Percentiles rank a stretch among this genome's conserved stretches.
phyloP scores from a whole-genome alignment of 2,113 vertebrate genomes.

The Oophaga pumilio region DNA sequence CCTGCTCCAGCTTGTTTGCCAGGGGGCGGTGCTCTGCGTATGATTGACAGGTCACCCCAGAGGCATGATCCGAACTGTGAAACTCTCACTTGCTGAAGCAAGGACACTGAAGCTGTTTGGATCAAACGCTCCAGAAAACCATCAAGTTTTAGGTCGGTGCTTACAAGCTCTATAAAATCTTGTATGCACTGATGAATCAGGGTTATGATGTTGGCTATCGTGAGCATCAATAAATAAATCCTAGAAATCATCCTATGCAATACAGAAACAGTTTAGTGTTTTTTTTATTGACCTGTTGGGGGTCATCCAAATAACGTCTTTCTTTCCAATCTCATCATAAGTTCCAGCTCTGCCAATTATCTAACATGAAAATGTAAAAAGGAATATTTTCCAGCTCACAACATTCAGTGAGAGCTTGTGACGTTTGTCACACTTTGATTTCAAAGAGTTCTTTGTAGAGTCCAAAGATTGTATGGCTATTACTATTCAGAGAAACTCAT shows the following conservation, averaged over 20 bases:
- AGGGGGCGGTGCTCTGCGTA: no score
- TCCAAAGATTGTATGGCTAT: slow-evolving; percentile 42
- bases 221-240: neutral
- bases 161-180: no score
- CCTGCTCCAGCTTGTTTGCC: no score
- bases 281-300: neutral
- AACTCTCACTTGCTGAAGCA: no score
- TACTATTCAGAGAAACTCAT: slow-evolving; percentile 33
- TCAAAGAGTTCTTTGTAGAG: slow-evolving; percentile 52
- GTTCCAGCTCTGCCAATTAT: neutral
- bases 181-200: no score
- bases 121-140: no score
- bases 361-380: slow-evolving; percentile 9
- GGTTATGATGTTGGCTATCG: no score
- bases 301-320: neutral
- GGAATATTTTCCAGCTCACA: slow-evolving; percentile 35
- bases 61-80: no score
- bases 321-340: neutral
- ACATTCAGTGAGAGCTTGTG: slow-evolving; percentile 40
- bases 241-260: neutral
- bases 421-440: slow-evolving; percentile 49
- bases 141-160: no score
- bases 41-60: no score
- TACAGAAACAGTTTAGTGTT: neutral
- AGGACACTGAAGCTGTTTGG: no score